Percentiles rank a stretch among this genome's conserved stretches.
phyloP scores from a whole-genome alignment of 2,113 vertebrate species.

The Psephotus haematonotus region DNA sequence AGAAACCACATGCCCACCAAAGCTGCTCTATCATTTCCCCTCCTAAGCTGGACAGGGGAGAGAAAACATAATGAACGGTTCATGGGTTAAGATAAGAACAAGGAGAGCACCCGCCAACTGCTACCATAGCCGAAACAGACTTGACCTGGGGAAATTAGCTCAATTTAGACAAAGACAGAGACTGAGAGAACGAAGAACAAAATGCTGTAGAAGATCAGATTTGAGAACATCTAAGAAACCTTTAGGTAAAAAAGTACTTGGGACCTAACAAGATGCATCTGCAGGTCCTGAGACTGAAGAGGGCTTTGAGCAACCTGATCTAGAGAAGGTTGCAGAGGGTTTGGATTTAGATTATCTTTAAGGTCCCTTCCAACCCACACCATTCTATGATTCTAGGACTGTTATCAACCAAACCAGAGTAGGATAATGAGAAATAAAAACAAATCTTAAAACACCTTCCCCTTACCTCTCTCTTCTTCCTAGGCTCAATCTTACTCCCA shows the following conservation, averaged over 20 bases:
- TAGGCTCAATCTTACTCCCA: no score
- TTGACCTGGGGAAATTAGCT: neutral
- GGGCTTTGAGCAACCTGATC: neutral
- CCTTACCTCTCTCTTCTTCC: neutral
- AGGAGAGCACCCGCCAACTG: neutral
- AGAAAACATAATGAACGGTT: neutral
- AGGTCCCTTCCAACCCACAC: neutral
- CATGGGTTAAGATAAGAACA: neutral
- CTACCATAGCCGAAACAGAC: accelerated
- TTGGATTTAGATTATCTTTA: neutral
- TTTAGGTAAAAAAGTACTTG: neutral
- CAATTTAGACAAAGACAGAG: neutral
- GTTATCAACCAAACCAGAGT: neutral
- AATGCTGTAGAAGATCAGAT: neutral
- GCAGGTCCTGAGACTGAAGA: neutral
- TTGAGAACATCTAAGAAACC: neutral
- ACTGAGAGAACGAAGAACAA: neutral
- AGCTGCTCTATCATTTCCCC: accelerated
- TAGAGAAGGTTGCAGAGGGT: neutral
- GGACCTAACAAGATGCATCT: neutral
- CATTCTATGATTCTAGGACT: neutral
- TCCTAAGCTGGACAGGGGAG: neutral
- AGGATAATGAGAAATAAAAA: neutral
- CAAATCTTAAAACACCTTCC: neutral
- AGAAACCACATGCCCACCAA: neutral